phyloP scores from a whole-genome alignment of 2,113 vertebrate genomes.

The Urocitellus parryii region DNA sequence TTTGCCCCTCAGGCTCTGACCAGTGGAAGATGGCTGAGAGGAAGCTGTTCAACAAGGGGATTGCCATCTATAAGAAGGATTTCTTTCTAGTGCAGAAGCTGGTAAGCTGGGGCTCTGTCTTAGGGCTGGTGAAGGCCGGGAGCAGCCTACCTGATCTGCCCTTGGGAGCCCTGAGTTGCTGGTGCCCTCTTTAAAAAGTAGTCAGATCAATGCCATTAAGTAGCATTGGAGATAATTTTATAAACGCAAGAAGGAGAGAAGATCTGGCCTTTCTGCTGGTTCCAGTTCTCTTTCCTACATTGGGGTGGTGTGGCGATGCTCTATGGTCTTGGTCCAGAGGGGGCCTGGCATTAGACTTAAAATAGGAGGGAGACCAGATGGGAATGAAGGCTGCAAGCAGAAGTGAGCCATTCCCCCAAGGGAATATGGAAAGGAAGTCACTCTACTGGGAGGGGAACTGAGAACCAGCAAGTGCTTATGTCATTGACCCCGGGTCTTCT shows the following conservation, averaged over 20 bases:
- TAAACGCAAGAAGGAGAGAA: background rate
- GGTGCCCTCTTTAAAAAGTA: background rate
- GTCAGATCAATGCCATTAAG: background rate
- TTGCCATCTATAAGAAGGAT: slow-evolving; percentile 96
- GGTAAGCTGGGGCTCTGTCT: slow-evolving; percentile 86
- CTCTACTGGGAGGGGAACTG: background rate
- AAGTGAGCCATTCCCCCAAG: background rate
- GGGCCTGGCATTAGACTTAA: background rate
- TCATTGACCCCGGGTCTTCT: background rate
- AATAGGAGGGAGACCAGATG: background rate
- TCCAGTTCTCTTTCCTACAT: background rate
- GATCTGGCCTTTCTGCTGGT: background rate
- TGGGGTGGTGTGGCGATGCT: background rate
- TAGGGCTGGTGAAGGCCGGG: background rate
- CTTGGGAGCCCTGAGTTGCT: background rate
- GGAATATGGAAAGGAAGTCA: background rate
- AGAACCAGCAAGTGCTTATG: background rate
- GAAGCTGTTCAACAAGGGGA: slow-evolving; percentile 97
- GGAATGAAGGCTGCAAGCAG: background rate
- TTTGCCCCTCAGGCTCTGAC: slow-evolving; percentile 92
- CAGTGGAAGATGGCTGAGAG: slow-evolving; percentile 94
- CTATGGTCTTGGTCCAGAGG: background rate
- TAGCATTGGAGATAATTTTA: background rate
- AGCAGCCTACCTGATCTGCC: background rate
- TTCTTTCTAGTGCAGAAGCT: slow-evolving; percentile 99